These are phyloP conservation scores for Bellardia bayeri DNA, from an alignment of 2,888 invertebrate genomes.

Conservation along the genomic window DNA sequence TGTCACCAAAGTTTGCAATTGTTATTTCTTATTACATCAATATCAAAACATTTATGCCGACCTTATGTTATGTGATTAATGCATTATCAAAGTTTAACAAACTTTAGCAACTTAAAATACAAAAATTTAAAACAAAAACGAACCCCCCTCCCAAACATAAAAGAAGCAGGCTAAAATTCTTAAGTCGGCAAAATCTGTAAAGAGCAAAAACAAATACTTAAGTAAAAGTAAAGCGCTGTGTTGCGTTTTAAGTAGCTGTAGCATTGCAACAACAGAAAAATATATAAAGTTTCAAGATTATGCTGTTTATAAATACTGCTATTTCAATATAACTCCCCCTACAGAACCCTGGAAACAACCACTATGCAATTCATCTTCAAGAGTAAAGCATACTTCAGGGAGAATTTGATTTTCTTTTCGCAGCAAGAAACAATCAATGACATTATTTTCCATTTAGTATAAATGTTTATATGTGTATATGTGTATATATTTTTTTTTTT, in stretches of 20 bases:
- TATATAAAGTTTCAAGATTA: not conserved
- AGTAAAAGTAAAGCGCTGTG: slow-evolving; percentile 33
- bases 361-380: not conserved
- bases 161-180: slow-evolving; percentile 1
- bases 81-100: not conserved
- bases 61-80: no score
- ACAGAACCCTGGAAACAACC: not conserved
- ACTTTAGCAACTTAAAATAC: not conserved
- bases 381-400: slow-evolving; percentile 30
- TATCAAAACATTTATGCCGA: no score
- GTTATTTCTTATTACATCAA: no score
- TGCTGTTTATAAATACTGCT: not conserved
- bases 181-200: slow-evolving; percentile 14
- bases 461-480: not conserved
- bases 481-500: not conserved
- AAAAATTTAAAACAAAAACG: not conserved
- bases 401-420: slow-evolving; percentile 8
- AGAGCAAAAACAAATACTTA: not conserved
- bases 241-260: slow-evolving; percentile 1
- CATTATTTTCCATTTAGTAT: slow-evolving; percentile 29
- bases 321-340: not conserved
- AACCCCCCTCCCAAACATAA: not conserved
- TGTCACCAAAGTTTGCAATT: no score
- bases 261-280: not conserved
- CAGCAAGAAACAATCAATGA: not conserved